Evolutionary conservation across 37 sponge, comb jelly and placozoan genomes (phyloP).

Genomic region (Lycopodina hypogea): DNA sequence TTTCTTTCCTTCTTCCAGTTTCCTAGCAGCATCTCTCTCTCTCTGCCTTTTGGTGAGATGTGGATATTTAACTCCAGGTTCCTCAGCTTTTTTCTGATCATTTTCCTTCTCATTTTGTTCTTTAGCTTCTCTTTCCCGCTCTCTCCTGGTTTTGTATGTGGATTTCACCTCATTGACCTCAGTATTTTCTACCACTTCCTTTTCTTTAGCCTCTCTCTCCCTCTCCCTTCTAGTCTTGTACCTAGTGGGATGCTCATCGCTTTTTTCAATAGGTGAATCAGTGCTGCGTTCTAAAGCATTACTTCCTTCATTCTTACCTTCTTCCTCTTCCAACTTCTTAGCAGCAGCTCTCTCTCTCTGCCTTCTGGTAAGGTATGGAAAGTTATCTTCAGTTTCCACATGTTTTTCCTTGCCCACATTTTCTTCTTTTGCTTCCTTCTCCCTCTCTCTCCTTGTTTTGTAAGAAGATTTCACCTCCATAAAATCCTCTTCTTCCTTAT

Average conservation of each 20-base stretch:
- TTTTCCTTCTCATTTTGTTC: not conserved
- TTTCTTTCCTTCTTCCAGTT: conserved; percentile 15
- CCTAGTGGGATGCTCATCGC: not conserved
- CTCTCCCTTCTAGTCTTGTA: conserved; percentile 21
- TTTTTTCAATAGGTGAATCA: no score
- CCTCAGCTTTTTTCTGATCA: not conserved
- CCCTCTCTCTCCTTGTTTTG: conserved; percentile 7
- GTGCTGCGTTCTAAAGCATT: not conserved
- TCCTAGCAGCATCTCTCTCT: conserved; percentile 3
- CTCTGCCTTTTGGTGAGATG: not conserved
- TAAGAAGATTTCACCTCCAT: not conserved
- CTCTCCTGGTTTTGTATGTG: conserved; percentile 12
- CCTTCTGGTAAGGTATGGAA: not conserved
- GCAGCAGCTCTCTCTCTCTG: not conserved
- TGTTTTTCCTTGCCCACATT: no score
- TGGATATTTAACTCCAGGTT: not conserved
- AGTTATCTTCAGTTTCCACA: not conserved
- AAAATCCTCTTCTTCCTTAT: not conserved
- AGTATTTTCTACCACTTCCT: not conserved
- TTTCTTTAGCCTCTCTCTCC: conserved; percentile 8
- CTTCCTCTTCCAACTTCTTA: conserved; percentile 12
- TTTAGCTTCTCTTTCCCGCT: conserved; percentile 7
- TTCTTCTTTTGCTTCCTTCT: not conserved
- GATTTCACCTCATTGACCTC: not conserved
- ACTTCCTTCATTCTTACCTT: not conserved